Evolutionary conservation across 2,113 vertebrate species (phyloP).

Genomic region (Dolichotis patagonum): DNA sequence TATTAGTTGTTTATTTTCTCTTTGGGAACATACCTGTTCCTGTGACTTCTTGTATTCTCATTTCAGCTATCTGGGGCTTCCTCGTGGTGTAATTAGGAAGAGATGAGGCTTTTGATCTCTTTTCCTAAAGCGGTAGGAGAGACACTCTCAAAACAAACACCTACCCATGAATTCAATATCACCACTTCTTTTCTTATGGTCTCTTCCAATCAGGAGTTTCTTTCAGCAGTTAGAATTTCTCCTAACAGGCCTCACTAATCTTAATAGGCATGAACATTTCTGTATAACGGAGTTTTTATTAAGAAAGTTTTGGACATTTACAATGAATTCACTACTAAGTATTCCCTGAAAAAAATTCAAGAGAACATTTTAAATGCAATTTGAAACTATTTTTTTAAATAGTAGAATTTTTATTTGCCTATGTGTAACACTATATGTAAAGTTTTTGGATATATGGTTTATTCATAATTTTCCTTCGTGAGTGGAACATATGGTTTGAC

Average conservation of each 20-base stretch:
- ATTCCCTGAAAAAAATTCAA: neutral
- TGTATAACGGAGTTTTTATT: neutral
- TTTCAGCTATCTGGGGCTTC: slow-evolving; percentile 46
- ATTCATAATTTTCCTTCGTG: neutral
- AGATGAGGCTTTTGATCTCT: slow-evolving; percentile 30
- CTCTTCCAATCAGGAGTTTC: neutral
- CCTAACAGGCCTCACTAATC: neutral
- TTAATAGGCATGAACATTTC: neutral
- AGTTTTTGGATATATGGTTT: neutral
- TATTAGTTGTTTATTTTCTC: slow-evolving; percentile 5
- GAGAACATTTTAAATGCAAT: slow-evolving; percentile 31
- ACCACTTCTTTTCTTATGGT: slow-evolving; percentile 27
- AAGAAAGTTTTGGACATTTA: neutral
- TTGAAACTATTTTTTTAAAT: neutral
- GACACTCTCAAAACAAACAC: slow-evolving; percentile 24
- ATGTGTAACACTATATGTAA: neutral
- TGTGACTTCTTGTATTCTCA: neutral
- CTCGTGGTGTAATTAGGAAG: neutral
- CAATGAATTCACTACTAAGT: neutral
- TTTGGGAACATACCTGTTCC: neutral
- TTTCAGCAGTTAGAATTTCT: slow-evolving; percentile 43
- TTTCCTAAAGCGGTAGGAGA: neutral
- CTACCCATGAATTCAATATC: neutral
- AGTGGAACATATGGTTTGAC: neutral
- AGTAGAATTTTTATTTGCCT: neutral